Base-by-base conservation (phyloP, 2,797 vertebrate genomes). In the Gobionotothen gibberifrons region DNA sequence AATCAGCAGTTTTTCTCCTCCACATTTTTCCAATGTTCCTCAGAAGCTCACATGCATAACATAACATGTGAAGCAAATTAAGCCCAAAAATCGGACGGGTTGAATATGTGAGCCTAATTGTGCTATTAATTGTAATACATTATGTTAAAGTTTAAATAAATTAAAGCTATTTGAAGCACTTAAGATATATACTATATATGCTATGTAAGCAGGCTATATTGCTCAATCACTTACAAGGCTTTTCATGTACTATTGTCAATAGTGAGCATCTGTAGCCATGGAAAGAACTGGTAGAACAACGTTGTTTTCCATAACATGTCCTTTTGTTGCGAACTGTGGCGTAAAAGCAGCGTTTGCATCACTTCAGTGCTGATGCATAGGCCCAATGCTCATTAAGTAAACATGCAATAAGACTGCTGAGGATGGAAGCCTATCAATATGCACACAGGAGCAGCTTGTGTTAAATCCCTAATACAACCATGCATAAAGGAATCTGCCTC, bases 401-500 rank as follows among this genome's bases (percentile, higher is more conserved):
- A n/a, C 60, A 73, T 49, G 62, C 47, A 73, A 72, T 52, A 39
- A 51, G 29, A 52, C 49, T 22, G 47, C 51, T 16, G 26, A 61
- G 72, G 59, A 74, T 11, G 26, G 61, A 46, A 42, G 39, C 70
- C 72, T 15, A 63, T 78, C 69, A 78, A 72, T 81, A 81, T 67
- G 63, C 78, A 61, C 44, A 26, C 29, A 26, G 7, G 59, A 71
- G 49, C 55, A 75, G 74, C 72, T 74, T 79, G 69, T 68, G 60
- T 75, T n/a, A 75, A 71, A 83, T 79, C 74, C 64, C 65, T 39
- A n/a, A 79, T 82, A 57, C 54, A 82, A 29, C 12, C 19, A 85
- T 75, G 61, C 81, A 83, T 56, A 52, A 44, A 51, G 65, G 68
- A 73, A 70, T 54, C 56, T 58, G 72, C 70, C 74, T 56, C 51